Base-by-base conservation (phyloP, 2,888 invertebrate species). In the Actias luna region DNA sequence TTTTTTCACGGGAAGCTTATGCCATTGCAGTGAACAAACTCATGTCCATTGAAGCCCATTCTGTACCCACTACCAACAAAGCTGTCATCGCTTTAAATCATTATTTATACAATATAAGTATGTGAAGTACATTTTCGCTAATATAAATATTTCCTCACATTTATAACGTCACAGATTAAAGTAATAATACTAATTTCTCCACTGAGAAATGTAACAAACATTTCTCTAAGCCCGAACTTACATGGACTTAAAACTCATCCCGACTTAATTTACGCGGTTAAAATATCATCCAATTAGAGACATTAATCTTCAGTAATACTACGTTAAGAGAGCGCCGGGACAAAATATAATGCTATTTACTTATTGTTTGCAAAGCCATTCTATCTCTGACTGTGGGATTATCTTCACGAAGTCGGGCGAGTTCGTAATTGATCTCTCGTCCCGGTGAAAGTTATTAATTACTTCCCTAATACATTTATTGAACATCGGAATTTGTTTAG, bases 361-460 rank as follows among this genome's bases (percentile, higher is more conserved):
- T 29, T 61, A 61, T 62, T 62, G 58, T 62, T 58, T 25, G 36
- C 22, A 3, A n/a, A 14, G 58, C 58, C 16, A 57, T 63, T 60
- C 65, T 67, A 67, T 66, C 67, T 63, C 67, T 60, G 61, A 25
- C 31, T 33, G 29, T 50, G 52, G 52, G 59, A 63, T 63, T 59
- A 59, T 59, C 59, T 59, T 36, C 39, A 18, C 5, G 25, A 57
- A 57, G 29, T 29, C 31, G 22, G 63, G 36, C 27, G 27, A 63
- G 29, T 63, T 59, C 29, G 52, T 63, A 63, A 63, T 63, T 63
- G 63, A 63, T 63, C 60, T 36, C 39, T 36, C 39, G 59, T 63
- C 63, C 50, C 31, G 39, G n/a, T 59, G 36, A 36, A 59, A 59
- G 31, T 63, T 55, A 59, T 52, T 63, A 59, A 55, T 52, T 46